Base-by-base conservation (phyloP, 2,888 invertebrate species). In the Enchytraeus crypticus region DNA sequence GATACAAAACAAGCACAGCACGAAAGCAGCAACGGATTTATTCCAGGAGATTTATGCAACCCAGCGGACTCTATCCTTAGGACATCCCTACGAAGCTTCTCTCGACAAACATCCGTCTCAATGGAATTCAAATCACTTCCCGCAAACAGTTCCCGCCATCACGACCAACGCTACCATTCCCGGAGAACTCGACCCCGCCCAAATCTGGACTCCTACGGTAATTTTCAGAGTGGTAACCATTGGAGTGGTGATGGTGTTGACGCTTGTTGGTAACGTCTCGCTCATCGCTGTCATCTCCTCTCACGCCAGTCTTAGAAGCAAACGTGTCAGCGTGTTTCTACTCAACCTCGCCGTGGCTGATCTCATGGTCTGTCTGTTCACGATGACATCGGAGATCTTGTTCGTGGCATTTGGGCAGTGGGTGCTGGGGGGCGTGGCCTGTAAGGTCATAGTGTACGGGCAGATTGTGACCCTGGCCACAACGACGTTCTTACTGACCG, bases 301-400 rank as follows among this genome's bases (percentile, higher is more conserved):
- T 65, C 74, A 76, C 58, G 69, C 71, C 32, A 71, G 71, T 18
- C 69, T 74, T 23, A 70, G 78, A 14, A 70, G 74, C 8, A 73
- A 76, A 51, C 69, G 80, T 29, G 79, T 81, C 11, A 80, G 80
- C 65, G 73, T 80, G 23, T 80, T 80, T 65, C 76, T 81, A 29
- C 68, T 80, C 27, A 78, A 81, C 66, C 67, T 81, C 53, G 80
- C 80, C 21, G 69, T 79, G 27, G 80, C 78, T 0, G 80, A 81
- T 69, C 68, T 81, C 34, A 76, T 79, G 23, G 79, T 80, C 5
- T 79, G 79, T 34, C 66, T 73, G 38, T 74, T 80, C 32, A 79
- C 79, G 3, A 80, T 80, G 78, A 74, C 79, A 23, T 76, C 77
- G 5, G 80, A 81, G 65, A 74, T 81, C 30, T 65, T 80, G 18